phyloP scores from a whole-genome alignment of 2,888 invertebrate genomes.

The Dichetophora obliterata region DNA sequence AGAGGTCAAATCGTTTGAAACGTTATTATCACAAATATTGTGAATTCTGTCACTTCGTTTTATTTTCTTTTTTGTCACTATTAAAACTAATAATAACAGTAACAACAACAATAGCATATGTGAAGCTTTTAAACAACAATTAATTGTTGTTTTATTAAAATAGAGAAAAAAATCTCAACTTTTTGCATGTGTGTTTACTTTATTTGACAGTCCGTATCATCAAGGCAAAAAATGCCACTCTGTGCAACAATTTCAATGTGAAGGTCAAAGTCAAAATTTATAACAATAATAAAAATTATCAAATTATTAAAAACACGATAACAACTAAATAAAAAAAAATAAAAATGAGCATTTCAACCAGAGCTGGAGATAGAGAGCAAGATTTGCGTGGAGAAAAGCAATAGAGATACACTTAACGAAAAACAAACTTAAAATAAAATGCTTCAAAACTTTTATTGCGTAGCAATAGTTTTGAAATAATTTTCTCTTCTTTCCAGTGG shows the following conservation, averaged over 20 bases:
- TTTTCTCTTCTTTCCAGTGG: too few relatives aligned
- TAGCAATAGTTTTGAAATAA: too few relatives aligned
- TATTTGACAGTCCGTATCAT: background rate
- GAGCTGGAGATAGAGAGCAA: background rate
- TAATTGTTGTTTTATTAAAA: slow-evolving; percentile 10
- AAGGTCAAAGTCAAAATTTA: slow-evolving; percentile 25
- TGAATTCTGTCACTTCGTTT: background rate
- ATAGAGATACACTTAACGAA: background rate
- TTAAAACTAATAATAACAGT: background rate
- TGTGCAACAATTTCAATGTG: slow-evolving; percentile 26
- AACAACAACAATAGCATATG: background rate
- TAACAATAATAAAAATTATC: background rate
- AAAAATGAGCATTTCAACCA: background rate
- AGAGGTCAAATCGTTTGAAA: slow-evolving; percentile 19
- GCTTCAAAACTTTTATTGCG: too few relatives aligned
- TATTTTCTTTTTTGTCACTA: background rate
- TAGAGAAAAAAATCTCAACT: background rate
- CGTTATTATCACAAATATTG: background rate
- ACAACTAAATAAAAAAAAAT: background rate
- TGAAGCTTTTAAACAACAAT: background rate
- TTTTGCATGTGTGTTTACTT: background rate
- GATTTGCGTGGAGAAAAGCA: background rate
- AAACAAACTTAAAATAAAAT: background rate
- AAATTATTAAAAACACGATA: slow-evolving; percentile 7
- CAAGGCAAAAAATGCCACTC: too few relatives aligned